Evolutionary conservation across 2,113 vertebrate genomes (phyloP), one percentile per base, ranked within the genome.

Genomic region (Neogale vison): DNA sequence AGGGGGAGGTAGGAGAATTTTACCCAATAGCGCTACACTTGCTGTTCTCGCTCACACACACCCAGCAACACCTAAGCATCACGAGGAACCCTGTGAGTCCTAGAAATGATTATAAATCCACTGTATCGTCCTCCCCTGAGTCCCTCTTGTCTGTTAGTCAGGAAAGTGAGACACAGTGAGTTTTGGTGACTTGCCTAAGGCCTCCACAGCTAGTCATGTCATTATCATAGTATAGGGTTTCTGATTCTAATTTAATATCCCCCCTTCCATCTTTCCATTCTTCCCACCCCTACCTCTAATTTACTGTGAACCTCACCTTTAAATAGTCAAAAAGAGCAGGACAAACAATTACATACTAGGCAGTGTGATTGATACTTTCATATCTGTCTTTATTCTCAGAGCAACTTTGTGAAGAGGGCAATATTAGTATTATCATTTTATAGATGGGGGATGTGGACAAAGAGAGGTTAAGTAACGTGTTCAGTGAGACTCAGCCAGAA

Each of bases 101-200:
- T 63, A 6, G 29, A 50, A 50, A 61, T 26, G 18, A 4, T 67
- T 72, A 42, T 13, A 50, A 2, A 34, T 31, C 39, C 20, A 65
- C 72, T 52, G 57, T 34, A 52, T 10, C 50, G n/a, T 47, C 50
- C 63, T 63, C 29, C 74, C 20, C 52, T 31, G 24, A 87, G 31
- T 3, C 76, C 59, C 0, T 34, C 17, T 50, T 34, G 71, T 92
- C 76, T 34, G 20, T 95, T 63, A 14, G 36, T 90, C 42, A 87
- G 24, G 18, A 93, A 90, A 57, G n/a, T 86, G 74, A 90, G n/a
- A 52, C 90, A 20, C 42, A 13, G 31, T 61, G 39, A 61, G 24
- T 86, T 90, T 67, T 39, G 57, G 36, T 95, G 63, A 61, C 55
- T 85, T 79, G 89, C 24, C 21, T 13, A 69, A 95, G 47, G n/a